A percentile compares a stretch with the other conserved stretches of the same genome.
Conservation (phyloP, 2,113 vertebrate genomes). For the Thalassoma bifasciatum region DNA sequence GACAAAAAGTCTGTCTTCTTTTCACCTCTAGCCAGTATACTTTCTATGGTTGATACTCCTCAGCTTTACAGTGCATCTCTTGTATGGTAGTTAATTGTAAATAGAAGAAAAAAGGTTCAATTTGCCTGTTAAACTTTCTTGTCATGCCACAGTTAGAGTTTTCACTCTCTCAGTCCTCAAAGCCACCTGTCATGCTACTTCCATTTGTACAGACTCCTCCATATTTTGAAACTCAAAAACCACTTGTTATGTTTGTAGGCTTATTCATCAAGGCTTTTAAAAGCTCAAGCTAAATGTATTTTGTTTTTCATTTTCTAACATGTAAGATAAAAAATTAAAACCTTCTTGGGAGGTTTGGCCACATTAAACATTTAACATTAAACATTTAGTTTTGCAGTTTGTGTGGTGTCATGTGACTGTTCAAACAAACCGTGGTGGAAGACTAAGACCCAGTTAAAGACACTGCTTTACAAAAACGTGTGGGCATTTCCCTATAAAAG, state of each 20-base stretch:
- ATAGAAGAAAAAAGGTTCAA: slow-evolving; percentile 11
- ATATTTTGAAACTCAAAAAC: slow-evolving; percentile 65
- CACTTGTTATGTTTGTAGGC: slow-evolving; percentile 64
- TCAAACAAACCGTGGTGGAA: not conserved
- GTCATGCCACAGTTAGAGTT: slow-evolving; percentile 4
- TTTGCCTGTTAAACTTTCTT: slow-evolving; percentile 33
- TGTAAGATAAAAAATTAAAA: slow-evolving; percentile 72
- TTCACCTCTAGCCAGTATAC: slow-evolving; percentile 28
- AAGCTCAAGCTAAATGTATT: slow-evolving; percentile 85
- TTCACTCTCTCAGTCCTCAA: slow-evolving; percentile 23
- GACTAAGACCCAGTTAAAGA: not conserved
- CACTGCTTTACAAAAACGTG: not conserved
- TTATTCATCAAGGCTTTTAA: slow-evolving; percentile 79
- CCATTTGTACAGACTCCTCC: slow-evolving; percentile 62
- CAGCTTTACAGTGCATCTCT: slow-evolving; percentile 15
- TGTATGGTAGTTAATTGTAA: slow-evolving; percentile 38
- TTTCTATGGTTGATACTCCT: slow-evolving; percentile 21
- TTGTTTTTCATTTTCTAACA: slow-evolving; percentile 82
- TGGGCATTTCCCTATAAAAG: no score
- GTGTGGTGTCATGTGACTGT: slow-evolving; percentile 8
- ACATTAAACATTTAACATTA: slow-evolving; percentile 71
- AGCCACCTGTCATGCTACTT: slow-evolving; percentile 32
- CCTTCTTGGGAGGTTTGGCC: slow-evolving; percentile 85
- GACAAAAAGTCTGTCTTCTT: slow-evolving; percentile 7
- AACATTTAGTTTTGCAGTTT: slow-evolving; percentile 59